Evolutionary conservation across 2,113 vertebrate species (phyloP).

Genomic region (Osmerus eperlanus): DNA sequence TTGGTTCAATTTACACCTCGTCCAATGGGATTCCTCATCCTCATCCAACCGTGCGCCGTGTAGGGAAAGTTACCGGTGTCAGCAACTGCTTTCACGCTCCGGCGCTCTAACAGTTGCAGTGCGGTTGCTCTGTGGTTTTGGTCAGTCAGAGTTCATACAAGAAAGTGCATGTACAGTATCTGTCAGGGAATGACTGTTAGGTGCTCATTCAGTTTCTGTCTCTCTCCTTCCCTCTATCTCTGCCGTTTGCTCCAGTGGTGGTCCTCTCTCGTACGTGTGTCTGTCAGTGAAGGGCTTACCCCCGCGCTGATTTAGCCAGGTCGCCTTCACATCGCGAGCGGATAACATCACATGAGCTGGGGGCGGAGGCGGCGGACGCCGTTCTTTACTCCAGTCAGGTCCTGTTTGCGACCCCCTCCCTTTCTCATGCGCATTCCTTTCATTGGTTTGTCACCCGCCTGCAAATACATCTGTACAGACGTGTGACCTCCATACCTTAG

Average conservation of each 20-base stretch:
- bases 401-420: conserved; percentile 53
- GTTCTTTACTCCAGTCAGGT: conserved; percentile 51
- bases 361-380: neutral
- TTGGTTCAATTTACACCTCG: conserved; percentile 53
- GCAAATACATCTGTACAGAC: conserved; percentile 55
- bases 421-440: conserved; percentile 51
- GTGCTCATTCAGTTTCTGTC: too few relatives aligned
- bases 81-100: neutral
- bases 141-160: too few relatives aligned
- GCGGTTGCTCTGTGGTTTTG: neutral
- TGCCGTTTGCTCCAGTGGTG: neutral
- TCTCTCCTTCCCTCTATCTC: neutral
- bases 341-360: conserved; percentile 47
- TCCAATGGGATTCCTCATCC: conserved; percentile 49
- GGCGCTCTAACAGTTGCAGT: neutral
- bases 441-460: conserved; percentile 51
- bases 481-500: conserved; percentile 31
- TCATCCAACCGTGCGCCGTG: conserved; percentile 1
- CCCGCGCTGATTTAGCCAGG: conserved; percentile 24
- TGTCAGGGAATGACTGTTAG: too few relatives aligned
- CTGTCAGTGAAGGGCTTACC: conserved; percentile 27
- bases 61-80: conserved; percentile 31
- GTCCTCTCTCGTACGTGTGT: neutral
- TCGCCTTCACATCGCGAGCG: conserved; percentile 39
- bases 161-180: too few relatives aligned